Base-by-base conservation (phyloP, 1,140 invertebrate genomes). In the Drosophila funebris region DNA sequence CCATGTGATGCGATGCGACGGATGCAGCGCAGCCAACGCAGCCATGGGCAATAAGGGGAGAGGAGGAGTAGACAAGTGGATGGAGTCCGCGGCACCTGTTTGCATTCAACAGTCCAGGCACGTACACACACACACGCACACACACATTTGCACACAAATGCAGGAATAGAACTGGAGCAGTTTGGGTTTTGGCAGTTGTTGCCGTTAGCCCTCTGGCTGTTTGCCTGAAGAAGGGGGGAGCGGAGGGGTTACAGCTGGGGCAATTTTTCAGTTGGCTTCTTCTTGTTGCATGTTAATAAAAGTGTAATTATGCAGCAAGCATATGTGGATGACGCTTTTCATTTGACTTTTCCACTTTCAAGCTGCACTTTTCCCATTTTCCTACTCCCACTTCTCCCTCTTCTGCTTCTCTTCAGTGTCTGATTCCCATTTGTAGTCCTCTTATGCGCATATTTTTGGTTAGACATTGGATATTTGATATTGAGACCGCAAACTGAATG, bases 101-200 rank as follows among this genome's bases (percentile, higher is more conserved):
- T 87, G 82, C 82, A 87, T 87, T 78, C 78, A 88, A 39, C 60
- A 87, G 72, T 81, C 78, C 48, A 64, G 70, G 67, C 82, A 82
- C 67, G 82, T 71, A 70, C 41, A 36, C 20, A 58, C 22, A 70
- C 41, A 70, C n/a, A 54, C n/a, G 16, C 18, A 44, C n/a, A 58
- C 11, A 31, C 60, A 62, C 43, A 52, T 24, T n/a, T n/a, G 16
- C 48, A 48, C 36, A 8, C 52, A 63, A 39, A 54, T 64, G 62
- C 14, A 31, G 6, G 36, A 64, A 52, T 61, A 46, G 61, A 64
- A 57, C 48, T 36, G 52, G 37, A 64, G 22, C 41, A 56, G 22
- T 13, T 36, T 36, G 39, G 53, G 36, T 44, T 58, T 67, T 24
- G 57, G n/a, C 41, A 61, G 57, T 73, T 73, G 48, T 61, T 72